Evolutionary conservation across 64 coral and sea anemone genomes (phyloP), one percentile per base, ranked within the genome.

Genomic region (Montipora efflorescens): DNA sequence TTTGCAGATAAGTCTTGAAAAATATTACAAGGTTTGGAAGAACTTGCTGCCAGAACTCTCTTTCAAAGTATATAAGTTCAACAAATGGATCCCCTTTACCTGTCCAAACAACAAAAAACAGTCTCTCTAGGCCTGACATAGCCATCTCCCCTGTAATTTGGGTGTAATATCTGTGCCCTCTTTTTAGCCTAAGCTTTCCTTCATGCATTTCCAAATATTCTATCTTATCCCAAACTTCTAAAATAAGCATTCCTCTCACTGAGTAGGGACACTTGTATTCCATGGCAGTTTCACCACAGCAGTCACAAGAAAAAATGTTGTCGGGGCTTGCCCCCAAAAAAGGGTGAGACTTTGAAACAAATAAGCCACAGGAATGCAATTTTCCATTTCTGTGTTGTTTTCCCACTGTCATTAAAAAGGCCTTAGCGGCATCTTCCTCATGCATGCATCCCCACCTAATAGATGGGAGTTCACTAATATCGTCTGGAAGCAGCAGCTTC

Each of bases 261-360:
- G 82, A 82, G 69, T 74, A 88, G 44, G 91, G 91, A 47, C 83
- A 81, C 22, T 93, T 93, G 59, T 72, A 87, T 59, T 93, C 91
- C 18, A 73, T 75, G 67, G 25, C 77, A 48, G 91, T 20, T 43
- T 21, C 1, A 7, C 75, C 47, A 93, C 58, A 87, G 49, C 62
- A 93, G 5, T 1, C 77, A 72, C 91, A 93, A 22, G 83, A n/a
- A 72, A 88, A 87, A 8, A 93, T 28, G 21, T 79, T 87, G 49
- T 93, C 76, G 71, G 83, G 83, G 16, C 43, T 79, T 14, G 83
- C 76, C 87, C 79, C 79, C 48, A 84, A 66, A 47, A 46, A 83
- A 55, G 80, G 72, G 9, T 92, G 79, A 13, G 22, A 10, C 21
- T 77, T 83, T 69, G 51, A 64, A 47, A 70, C 11, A 19, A 72